Evolutionary conservation across 2,113 vertebrate genomes (phyloP).

Genomic region (Pachypanchax playfairii): DNA sequence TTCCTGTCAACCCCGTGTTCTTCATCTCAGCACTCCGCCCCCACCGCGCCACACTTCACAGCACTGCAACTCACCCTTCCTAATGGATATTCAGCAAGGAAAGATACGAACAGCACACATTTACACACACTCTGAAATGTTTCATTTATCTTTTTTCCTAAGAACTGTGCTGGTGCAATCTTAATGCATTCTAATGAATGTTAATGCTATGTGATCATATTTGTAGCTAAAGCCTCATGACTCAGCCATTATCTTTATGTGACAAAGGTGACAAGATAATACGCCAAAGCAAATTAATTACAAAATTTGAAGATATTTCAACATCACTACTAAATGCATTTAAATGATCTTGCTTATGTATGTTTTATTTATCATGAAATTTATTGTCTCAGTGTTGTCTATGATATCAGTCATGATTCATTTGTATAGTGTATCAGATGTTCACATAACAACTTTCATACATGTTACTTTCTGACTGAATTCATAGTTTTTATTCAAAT

Average conservation of each 20-base stretch:
- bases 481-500: neutral
- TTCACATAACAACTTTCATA: neutral
- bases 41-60: slow-evolving; percentile 9
- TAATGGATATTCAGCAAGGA: slow-evolving; percentile 67
- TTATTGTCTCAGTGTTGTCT: too few species aligned
- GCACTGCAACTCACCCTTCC: slow-evolving; percentile 29
- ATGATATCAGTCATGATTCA: neutral
- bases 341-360: too few species aligned
- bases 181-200: slow-evolving; percentile 26
- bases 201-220: slow-evolving; percentile 25
- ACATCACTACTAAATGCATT: too few species aligned
- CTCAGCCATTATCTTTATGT: neutral
- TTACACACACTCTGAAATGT: slow-evolving; percentile 8
- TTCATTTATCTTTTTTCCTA: slow-evolving; percentile 15
- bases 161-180: slow-evolving; percentile 5
- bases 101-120: slow-evolving; percentile 21
- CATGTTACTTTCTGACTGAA: neutral
- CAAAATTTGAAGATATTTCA: neutral
- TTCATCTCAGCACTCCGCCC: neutral
- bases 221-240: neutral
- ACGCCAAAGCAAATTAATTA: neutral
- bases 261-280: neutral
- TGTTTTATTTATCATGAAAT: too few species aligned
- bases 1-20: slow-evolving; percentile 5
- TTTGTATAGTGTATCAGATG: neutral